Evolutionary conservation across 1,140 invertebrate genomes (phyloP), one percentile per base, ranked within the genome.

Genomic region (Portunus trituberculatus): DNA sequence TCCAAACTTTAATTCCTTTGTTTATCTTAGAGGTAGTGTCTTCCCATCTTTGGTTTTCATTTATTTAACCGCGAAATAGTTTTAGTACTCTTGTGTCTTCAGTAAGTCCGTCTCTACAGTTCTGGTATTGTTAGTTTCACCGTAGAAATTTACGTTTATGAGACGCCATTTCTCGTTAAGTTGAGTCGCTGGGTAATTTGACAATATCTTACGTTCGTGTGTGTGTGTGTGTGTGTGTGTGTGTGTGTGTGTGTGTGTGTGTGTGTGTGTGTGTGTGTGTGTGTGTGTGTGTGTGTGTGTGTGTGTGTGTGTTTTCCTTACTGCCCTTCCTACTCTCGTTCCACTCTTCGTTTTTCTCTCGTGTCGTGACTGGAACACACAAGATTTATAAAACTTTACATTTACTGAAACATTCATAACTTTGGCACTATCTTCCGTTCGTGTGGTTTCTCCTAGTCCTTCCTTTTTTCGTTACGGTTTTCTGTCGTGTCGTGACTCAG

Each of bases 251-350:
- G 6, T 87, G 25, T 87, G 1, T 87, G 1, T 87, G 14, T 87
- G 25, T 87, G 84, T 4, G n/a, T 0, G 25, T 87, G 25, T 87
- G 14, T 87, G 1, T 87, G 6, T 87, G 25, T 87, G 1, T 87
- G 25, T 87, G 25, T 87, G 31, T 87, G 1, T 87, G 25, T 87
- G 84, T 87, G n/a, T 87, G 84, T 87, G 25, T 87, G 84, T 87
- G 25, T 87, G 84, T 87, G 31, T 28, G 31, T 31, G 59, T 76
- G 76, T 59, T 59, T 59, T 59, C 12, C 12, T 59, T 59, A 59
- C 48, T 52, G 12, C 12, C 52, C 20, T 59, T 59, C 20, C 10
- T 59, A 1, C 10, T 4, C 12, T 59, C 52, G 12, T 59, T 4
- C 2, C 20, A 12, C 12, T 59, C 48, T 59, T 59, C 52, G 52